Base-by-base conservation (phyloP, 2,888 invertebrate genomes). In the Calephelis perditalis region DNA sequence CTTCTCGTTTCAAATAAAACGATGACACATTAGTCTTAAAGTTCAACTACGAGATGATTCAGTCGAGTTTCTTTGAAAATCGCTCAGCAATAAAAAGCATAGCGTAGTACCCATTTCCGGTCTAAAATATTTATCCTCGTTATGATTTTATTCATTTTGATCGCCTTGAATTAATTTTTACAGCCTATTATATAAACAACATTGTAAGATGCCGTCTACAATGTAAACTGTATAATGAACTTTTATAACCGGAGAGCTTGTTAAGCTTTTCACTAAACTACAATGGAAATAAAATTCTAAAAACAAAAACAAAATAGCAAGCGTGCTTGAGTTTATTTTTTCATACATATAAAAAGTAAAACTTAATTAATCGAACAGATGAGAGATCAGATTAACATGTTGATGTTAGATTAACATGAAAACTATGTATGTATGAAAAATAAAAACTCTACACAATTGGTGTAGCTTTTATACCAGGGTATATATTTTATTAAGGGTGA, bases 51-150 rank as follows among this genome's bases (percentile, higher is more conserved):
- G 11, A 35, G 52, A 52, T 52, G 52, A 52, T 52, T 52, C 52
- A 52, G 11, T 15, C 52, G 6, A 52, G 52, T 10, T 52, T 52
- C 52, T 52, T 35, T 10, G 52, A 52, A 52, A 52, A 52, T 52
- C 52, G 15, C 10, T 11, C 10, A 26, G 49, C 15, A 49, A 49
- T 49, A 49, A 49, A 49, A 26, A 49, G 49, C 10, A 10, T 11
- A 35, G 15, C 35, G 49, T 5, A 49, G 49, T 35, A 49, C 49
- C 15, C 2, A 49, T 49, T 35, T 49, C 49, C 49, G 49, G 49
- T 49, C 49, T 49, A 49, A 15, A 52, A 52, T 52, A 26, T 52
- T 52, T 52, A 52, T 52, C 52, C 52, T 52, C 52, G 35, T 52
- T 35, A 52, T 52, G 35, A 26, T 52, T 49, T 52, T 52, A 52